Base-by-base conservation (phyloP, 2,888 invertebrate species). In the Scrobipalpa costella region DNA sequence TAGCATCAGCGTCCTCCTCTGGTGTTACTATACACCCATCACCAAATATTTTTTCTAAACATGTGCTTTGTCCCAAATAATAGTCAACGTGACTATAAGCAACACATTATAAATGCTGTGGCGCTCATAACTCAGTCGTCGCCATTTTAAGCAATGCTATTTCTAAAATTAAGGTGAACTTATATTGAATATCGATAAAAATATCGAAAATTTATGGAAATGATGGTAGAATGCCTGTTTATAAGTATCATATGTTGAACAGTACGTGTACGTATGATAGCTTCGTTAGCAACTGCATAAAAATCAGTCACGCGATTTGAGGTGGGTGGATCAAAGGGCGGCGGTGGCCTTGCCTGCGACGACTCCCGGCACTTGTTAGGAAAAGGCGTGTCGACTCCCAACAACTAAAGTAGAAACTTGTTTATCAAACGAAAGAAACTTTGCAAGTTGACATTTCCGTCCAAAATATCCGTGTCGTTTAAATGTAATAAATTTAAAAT, bases 281-380 rank as follows among this genome's bases (percentile, higher is more conserved):
- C n/a, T n/a, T 13, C 7, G 38, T 80, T 77, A 79, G 72, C 72
- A 81, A 79, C 79, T 84, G 85, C 83, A 80, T 84, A 77, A 84
- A 82, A 86, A 84, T 83, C 82, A 74, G 88, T 89, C 87, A 88
- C 87, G 88, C 88, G 85, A 88, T 84, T 83, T 85, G 83, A 88
- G 87, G 91, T 91, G 91, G 90, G 91, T 91, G 90, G 91, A 90
- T 90, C 90, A 87, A 90, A 90, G 90, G 90, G 90, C 90, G 90
- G 90, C 90, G 75, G 89, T 85, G 87, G 79, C 88, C 88, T 90
- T 89, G 90, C 82, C 86, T 85, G 83, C 81, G 86, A 88, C 90
- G 86, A 90, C 88, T 90, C 90, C 87, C 88, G 90, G 84, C 88
- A 88, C 87, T 90, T 90, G 88, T 90, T 90, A 91, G 88, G 88